Conservation (phyloP, 1,140 invertebrate genomes). For the Eriocheir sinensis region DNA sequence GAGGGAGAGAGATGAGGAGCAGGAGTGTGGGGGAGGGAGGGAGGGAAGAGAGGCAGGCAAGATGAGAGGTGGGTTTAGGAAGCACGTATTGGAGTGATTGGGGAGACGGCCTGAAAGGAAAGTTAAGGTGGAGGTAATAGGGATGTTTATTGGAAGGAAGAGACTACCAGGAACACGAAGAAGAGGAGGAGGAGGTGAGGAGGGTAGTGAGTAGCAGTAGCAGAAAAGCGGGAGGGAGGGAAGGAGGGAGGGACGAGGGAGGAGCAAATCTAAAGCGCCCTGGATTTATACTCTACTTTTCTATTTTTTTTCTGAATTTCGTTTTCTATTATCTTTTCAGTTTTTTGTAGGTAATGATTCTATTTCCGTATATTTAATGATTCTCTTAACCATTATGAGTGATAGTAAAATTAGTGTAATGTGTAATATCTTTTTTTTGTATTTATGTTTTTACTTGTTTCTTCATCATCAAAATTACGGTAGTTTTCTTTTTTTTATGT, state of each 20-base stretch:
- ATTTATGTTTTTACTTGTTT: too few relatives aligned
- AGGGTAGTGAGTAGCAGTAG: too few relatives aligned
- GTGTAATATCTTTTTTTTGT: too few relatives aligned
- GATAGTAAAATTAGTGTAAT: too few relatives aligned
- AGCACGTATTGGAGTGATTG: background rate
- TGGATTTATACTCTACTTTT: background rate
- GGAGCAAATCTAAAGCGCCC: too few relatives aligned
- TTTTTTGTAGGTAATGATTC: too few relatives aligned
- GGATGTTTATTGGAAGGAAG: conserved; percentile 13
- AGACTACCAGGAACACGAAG: too few relatives aligned
- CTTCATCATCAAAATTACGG: too few relatives aligned
- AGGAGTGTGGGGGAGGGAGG: background rate
- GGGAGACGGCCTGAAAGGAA: background rate
- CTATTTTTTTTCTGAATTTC: background rate
- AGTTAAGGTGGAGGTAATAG: conserved; percentile 24
- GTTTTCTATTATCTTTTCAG: background rate
- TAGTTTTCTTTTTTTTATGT: too few relatives aligned
- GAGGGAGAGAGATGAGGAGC: too few relatives aligned
- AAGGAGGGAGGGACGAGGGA: background rate
- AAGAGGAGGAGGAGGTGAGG: background rate
- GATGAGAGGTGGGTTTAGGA: background rate
- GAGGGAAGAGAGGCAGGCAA: background rate
- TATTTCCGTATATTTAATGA: too few relatives aligned
- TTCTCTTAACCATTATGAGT: too few relatives aligned
- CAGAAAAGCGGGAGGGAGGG: background rate